A percentile compares a stretch with the other conserved stretches of the same genome.
phyloP scores from a whole-genome alignment of 2,888 invertebrate species.

The Lampropteryx suffumata region DNA sequence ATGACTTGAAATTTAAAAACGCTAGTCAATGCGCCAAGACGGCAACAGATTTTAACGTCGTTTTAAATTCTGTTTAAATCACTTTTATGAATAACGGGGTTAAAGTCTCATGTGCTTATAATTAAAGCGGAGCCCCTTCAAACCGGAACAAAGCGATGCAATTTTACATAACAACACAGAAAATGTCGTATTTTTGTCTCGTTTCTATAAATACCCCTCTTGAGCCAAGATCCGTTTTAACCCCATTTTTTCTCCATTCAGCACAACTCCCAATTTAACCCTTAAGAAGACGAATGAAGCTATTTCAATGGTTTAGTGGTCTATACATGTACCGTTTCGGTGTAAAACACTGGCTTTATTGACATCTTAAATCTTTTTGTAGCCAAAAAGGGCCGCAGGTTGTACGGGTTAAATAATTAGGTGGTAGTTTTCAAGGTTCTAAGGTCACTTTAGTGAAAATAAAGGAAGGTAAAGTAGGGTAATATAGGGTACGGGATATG shows the following conservation, averaged over 20 bases:
- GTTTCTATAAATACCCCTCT: constrained; percentile 7
- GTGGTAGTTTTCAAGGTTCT: constrained; percentile 22
- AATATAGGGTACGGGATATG: too few relatives aligned
- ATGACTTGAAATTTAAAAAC: too few relatives aligned
- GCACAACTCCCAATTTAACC: constrained; percentile 33
- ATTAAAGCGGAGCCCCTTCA: too few relatives aligned
- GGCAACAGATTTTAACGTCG: too few relatives aligned
- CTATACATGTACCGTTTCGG: constrained; percentile 33
- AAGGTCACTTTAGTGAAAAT: constrained; percentile 5
- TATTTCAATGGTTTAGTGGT: constrained; percentile 39
- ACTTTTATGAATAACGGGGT: too few relatives aligned
- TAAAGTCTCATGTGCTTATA: too few relatives aligned
- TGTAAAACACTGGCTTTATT: constrained; percentile 40
- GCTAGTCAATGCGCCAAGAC: too few relatives aligned
- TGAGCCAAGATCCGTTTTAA: constrained; percentile 10
- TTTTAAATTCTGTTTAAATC: too few relatives aligned
- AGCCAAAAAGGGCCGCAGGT: constrained; percentile 24
- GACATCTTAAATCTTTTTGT: constrained; percentile 38
- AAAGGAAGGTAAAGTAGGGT: too few relatives aligned
- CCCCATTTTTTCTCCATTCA: constrained; percentile 28
- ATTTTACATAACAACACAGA: neutral
- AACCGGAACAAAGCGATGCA: too few relatives aligned
- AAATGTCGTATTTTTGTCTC: constrained; percentile 9
- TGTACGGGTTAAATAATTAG: constrained; percentile 28
- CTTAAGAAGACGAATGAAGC: constrained; percentile 39